Base-by-base conservation (phyloP, 2,113 vertebrate species). In the Nannospalax galili region DNA sequence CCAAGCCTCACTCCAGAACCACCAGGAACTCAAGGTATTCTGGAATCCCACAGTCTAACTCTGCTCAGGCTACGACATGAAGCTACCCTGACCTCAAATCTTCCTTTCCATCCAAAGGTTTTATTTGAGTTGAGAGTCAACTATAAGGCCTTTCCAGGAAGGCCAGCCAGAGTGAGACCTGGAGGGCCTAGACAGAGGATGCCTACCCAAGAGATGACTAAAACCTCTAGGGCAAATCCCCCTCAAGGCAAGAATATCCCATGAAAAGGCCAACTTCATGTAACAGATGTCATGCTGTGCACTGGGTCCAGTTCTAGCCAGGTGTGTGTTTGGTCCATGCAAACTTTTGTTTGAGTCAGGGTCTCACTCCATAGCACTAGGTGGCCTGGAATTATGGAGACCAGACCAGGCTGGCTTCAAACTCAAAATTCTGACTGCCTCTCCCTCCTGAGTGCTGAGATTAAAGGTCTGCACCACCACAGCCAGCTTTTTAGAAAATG, bases 81-180 rank as follows among this genome's bases (percentile, higher is more conserved):
- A 87, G 75, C 14, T 75, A 8, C 30, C n/a, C n/a, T n/a, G 85
- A 89, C 42, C 12, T 7, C 14, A 70, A 42, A 17, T 35, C 35
- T 88, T 92, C 62, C 52, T 77, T 80, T 60, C 60, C 48, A 94
- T 20, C 24, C 72, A 26, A 67, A 85, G 56, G 74, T 22, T n/a
- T 92, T 72, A 37, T 75, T 88, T 9, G 67, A 69, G 48, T 74
- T 69, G 65, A 84, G 78, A 84, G 42, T 88, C 77, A 90, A 52
- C 17, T 19, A 70, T 37, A 82, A 0, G 37, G 60, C 35, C 75
- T 52, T 67, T 80, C 72, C 11, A 1, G 30, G 56, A 11, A 85
- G 62, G 70, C 28, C 78, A 60, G 77, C 77, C 35, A 45, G 32
- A 52, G 5, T 48, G 32, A 37, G 26, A 62, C 30, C 58, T 24